Conservation (phyloP, 2,113 vertebrate species). For the Pogonocichla stellata region DNA sequence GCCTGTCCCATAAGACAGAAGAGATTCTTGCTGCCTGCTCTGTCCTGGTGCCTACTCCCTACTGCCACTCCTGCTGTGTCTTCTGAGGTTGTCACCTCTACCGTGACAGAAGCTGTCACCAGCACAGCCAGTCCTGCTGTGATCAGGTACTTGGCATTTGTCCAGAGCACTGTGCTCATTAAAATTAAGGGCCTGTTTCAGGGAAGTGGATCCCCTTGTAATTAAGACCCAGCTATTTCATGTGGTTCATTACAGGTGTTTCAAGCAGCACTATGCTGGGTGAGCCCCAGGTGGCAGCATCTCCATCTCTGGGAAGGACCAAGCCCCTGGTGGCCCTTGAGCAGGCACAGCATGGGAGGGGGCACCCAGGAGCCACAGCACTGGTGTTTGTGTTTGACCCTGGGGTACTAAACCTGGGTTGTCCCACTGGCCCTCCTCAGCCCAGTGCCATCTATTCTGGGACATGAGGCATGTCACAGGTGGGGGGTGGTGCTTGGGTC, state of each 20-base stretch:
- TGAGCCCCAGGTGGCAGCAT: not conserved
- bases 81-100: not conserved
- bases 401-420: not conserved
- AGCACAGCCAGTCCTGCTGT: not conserved
- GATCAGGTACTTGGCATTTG: not conserved
- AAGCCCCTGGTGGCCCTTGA: accelerated
- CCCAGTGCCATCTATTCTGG: not conserved
- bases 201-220: not conserved
- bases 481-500: not conserved
- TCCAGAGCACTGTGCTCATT: not conserved
- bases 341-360: accelerated
- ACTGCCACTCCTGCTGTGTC: not conserved
- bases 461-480: not conserved
- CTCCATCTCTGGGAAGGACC: not conserved
- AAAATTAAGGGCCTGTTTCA: constrained; percentile 27
- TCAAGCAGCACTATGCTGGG: not conserved
- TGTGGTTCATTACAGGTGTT: not conserved
- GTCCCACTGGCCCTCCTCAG: not conserved
- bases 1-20: not conserved
- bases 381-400: not conserved
- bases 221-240: not conserved
- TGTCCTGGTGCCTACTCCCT: not conserved
- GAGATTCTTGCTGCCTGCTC: not conserved
- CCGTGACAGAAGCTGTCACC: accelerated
- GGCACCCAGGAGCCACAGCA: not conserved